These are phyloP conservation scores for Globodera ellingtonae DNA, from an alignment of 1,140 invertebrate species.

Conservation along the genomic window DNA sequence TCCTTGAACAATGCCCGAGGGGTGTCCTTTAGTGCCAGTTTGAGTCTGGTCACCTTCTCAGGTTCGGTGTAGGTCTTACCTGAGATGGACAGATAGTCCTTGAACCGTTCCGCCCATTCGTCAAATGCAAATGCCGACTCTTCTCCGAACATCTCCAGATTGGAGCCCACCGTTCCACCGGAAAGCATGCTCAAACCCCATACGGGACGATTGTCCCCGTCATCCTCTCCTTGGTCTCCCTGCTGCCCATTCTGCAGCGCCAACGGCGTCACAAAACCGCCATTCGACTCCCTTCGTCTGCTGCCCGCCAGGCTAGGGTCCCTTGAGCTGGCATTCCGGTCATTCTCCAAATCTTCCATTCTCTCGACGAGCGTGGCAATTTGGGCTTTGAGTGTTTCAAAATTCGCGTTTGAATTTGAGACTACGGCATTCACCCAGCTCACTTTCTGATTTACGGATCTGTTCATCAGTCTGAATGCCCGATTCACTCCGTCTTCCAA, in stretches of 20 bases:
- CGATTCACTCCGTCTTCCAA: not conserved
- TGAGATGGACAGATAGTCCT: not conserved
- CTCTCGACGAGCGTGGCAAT: not conserved
- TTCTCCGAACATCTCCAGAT: not conserved
- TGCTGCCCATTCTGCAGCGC: too few relatives aligned
- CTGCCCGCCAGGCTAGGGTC: too few relatives aligned
- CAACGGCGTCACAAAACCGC: too few relatives aligned
- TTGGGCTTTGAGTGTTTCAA: not conserved
- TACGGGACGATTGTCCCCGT: too few relatives aligned
- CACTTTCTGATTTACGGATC: not conserved
- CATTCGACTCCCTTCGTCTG: too few relatives aligned
- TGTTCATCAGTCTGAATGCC: slow-evolving; percentile 1
- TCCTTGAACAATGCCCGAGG: slow-evolving; percentile 2
- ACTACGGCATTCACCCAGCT: not conserved
- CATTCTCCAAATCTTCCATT: not conserved
- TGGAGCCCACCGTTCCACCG: too few relatives aligned
- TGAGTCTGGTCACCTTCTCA: not conserved
- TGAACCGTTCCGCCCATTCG: slow-evolving; percentile 5
- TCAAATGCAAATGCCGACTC: slow-evolving; percentile 1
- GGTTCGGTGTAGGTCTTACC: not conserved
- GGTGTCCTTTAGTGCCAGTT: not conserved
- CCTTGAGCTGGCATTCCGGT: not conserved
- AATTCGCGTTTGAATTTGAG: not conserved
- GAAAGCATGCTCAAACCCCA: too few relatives aligned
- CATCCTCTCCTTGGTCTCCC: too few relatives aligned